Base-by-base conservation (phyloP, 2,888 invertebrate species). In the Tuberolachnus salignus region DNA sequence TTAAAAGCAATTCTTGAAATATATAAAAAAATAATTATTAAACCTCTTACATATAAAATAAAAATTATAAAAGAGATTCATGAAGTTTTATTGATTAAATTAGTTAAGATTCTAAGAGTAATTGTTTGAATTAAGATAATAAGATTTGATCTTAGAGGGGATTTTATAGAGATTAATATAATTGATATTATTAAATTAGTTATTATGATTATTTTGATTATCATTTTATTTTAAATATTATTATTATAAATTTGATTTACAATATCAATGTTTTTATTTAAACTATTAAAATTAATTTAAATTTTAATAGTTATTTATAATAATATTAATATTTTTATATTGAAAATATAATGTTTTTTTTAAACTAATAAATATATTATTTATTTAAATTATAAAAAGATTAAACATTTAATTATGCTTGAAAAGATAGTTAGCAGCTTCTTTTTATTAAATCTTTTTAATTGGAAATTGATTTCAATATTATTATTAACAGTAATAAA, bases 251-350 rank as follows among this genome's bases (percentile, higher is more conserved):
- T 34, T 34, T 34, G 34, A 34, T 34, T 34, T 34, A 34, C 34
- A 34, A 34, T 34, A 34, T 34, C 34, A 34, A 34, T 34, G 34
- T 34, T 34, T 34, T 34, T 34, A 4, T 34, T 34, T 34, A 34
- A 34, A 34, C 34, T 34, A 34, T 34, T 34, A 34, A 34, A 34
- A 46, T n/a, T 21, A 11, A 44, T 21, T 21, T 19, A 19, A 55
- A 19, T 21, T 88, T 21, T 88, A 90, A 86, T 89, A 91, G 86
- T 14, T 59, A 92, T 90, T 88, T 84, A 88, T 78, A 26, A 14
- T 8, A 26, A 90, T 88, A 81, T 91, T 64, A 14, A 23, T 59
- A 59, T 16, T 14, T 26, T 59, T 26, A 59, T 59, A 26, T 57
- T 23, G 23, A 59, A 26, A 59, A 26, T 59, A 59, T 57, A 57